Conservation (phyloP, 2,888 invertebrate species). For the Pseudococcus longispinus region DNA sequence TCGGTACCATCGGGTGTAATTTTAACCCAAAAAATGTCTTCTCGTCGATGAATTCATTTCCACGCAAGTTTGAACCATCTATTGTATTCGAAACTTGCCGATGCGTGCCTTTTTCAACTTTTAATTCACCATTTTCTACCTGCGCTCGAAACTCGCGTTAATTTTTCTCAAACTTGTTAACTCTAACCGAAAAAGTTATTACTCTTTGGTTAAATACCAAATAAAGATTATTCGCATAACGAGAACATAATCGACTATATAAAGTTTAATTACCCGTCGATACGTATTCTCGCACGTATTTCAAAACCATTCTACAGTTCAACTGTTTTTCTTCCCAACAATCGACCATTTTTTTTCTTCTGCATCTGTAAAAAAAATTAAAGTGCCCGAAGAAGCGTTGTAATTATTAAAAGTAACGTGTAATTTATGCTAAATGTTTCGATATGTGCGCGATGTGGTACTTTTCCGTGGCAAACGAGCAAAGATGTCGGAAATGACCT, state of each 20-base stretch:
- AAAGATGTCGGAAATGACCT: constrained; percentile 22
- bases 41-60: too few species aligned
- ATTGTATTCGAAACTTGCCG: too few species aligned
- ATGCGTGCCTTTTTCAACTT: too few species aligned
- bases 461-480: background rate
- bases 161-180: too few species aligned
- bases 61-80: too few species aligned
- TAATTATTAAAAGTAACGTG: constrained; percentile 18
- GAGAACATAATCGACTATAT: background rate
- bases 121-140: too few species aligned
- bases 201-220: background rate
- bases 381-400: background rate
- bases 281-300: background rate
- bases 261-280: constrained; percentile 2
- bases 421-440: constrained; percentile 26
- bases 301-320: background rate
- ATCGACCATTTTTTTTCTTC: background rate
- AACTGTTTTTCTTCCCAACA: background rate
- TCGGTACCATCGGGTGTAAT: too few species aligned
- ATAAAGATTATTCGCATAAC: background rate
- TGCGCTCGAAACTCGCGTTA: too few species aligned
- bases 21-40: too few species aligned
- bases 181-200: too few species aligned
- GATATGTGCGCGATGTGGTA: constrained; percentile 14
- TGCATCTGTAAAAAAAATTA: background rate